These are phyloP conservation scores for Xylocampa areola DNA, from an alignment of 2,888 invertebrate genomes.

Conservation along the genomic window DNA sequence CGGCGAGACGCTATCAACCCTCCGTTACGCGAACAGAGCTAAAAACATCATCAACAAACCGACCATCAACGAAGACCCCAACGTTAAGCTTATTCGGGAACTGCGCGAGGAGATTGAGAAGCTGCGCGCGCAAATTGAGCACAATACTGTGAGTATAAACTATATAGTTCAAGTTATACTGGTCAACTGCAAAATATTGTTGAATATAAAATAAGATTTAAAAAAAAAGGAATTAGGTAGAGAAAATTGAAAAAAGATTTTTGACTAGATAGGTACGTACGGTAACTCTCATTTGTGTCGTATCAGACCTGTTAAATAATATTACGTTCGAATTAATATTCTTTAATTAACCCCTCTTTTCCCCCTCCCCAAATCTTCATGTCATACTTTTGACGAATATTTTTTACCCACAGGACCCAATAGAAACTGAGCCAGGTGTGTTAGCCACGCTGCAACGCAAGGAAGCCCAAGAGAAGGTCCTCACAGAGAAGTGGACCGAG, in stretches of 20 bases:
- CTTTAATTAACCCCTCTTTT: too few relatives aligned
- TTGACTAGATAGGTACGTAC: too few relatives aligned
- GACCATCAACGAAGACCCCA: conserved; percentile 96
- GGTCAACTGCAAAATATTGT: conserved; percentile 9
- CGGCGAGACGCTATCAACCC: conserved; percentile 95
- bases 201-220: too few relatives aligned
- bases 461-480: conserved; percentile 96
- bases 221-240: too few relatives aligned
- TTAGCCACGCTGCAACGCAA: conserved; percentile 96
- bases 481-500: conserved; percentile 97
- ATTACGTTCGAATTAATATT: too few relatives aligned
- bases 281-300: too few relatives aligned
- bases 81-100: conserved; percentile 96
- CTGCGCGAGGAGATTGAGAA: conserved; percentile 95
- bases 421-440: conserved; percentile 91
- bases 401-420: conserved; percentile 78
- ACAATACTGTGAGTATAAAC: conserved; percentile 89
- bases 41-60: conserved; percentile 98
- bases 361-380: too few relatives aligned
- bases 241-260: too few relatives aligned
- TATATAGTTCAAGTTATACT: background rate
- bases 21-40: conserved; percentile 96
- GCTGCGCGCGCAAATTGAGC: conserved; percentile 93
- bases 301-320: too few relatives aligned
- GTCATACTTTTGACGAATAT: too few relatives aligned